Evolutionary conservation across 2,888 invertebrate genomes (phyloP).

Genomic region (Seladonia tumulorum): DNA sequence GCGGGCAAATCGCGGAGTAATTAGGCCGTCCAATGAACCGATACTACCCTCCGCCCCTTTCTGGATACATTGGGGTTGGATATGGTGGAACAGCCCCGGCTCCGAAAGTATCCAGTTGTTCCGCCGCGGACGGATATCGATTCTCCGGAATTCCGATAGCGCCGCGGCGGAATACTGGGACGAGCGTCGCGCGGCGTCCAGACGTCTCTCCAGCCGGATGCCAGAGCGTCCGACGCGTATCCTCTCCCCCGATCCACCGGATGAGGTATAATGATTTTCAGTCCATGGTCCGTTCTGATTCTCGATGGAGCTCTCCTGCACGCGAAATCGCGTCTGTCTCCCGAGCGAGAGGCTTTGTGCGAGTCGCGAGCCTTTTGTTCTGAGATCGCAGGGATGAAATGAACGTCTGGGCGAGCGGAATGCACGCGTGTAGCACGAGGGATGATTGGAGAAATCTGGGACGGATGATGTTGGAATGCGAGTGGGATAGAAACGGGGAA

Average conservation of each 20-base stretch:
- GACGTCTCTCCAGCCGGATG: not conserved
- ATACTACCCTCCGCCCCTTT: not conserved
- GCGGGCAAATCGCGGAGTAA: not conserved
- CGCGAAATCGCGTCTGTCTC: not conserved
- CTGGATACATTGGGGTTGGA: not conserved
- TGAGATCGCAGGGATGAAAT: not conserved
- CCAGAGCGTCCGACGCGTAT: not conserved
- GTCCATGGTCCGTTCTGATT: not conserved
- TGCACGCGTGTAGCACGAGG: not conserved
- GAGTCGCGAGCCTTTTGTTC: not conserved
- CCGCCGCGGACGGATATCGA: conserved; percentile 2
- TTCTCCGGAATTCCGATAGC: conserved; percentile 40
- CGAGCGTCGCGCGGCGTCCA: conserved; percentile 5
- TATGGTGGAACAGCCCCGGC: not conserved
- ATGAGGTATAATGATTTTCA: conserved; percentile 27
- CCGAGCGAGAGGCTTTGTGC: not conserved
- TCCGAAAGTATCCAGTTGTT: not conserved
- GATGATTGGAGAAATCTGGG: not conserved
- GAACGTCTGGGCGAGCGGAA: not conserved
- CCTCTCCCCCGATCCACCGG: conserved; percentile 1
- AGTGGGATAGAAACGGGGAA: not conserved
- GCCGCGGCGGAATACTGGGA: conserved; percentile 39
- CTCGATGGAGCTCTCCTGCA: not conserved
- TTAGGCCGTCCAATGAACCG: conserved; percentile 1
- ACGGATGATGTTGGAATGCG: not conserved